Percentiles rank a stretch among this genome's conserved stretches.
These are phyloP conservation scores for Chromis chromis DNA, from an alignment of 2,797 vertebrate species.

Conservation along the genomic window DNA sequence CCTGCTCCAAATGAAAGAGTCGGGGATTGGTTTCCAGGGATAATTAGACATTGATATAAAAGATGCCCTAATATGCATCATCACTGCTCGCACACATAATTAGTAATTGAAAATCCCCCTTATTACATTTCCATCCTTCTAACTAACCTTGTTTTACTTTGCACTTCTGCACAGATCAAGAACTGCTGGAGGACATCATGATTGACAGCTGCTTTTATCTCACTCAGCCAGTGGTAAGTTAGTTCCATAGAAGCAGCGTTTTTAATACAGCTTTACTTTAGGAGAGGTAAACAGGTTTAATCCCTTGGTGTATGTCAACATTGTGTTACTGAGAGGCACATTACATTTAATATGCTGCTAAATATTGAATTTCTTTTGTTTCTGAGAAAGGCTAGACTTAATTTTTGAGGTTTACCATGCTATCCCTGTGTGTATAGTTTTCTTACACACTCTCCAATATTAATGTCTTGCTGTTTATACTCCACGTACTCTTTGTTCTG, in stretches of 20 bases:
- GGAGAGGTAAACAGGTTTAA: slow-evolving; percentile 5
- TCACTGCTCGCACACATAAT: slow-evolving; percentile 46
- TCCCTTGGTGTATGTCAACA: slow-evolving; percentile 2
- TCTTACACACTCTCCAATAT: slow-evolving; percentile 32
- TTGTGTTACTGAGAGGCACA: slow-evolving; percentile 5
- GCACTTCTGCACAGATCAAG: slow-evolving; percentile 88
- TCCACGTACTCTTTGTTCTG: slow-evolving; percentile 41
- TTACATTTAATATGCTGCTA: slow-evolving; percentile 4
- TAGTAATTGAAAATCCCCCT: slow-evolving; percentile 35
- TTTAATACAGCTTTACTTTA: slow-evolving; percentile 10
- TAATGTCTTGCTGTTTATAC: slow-evolving; percentile 35
- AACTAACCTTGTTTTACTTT: slow-evolving; percentile 42
- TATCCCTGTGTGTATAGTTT: slow-evolving; percentile 19
- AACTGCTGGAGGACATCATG: slow-evolving; percentile 91
- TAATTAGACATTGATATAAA: slow-evolving; percentile 58
- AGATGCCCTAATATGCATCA: slow-evolving; percentile 37
- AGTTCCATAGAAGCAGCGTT: neutral
- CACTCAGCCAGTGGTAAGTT: slow-evolving; percentile 87
- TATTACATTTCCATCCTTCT: slow-evolving; percentile 22
- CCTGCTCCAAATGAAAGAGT: slow-evolving; percentile 45
- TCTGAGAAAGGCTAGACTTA: neutral
- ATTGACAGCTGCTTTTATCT: slow-evolving; percentile 87
- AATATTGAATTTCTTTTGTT: neutral
- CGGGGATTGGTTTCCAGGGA: slow-evolving; percentile 26
- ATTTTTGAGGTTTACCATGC: slow-evolving; percentile 10